A percentile compares a stretch with the other conserved stretches of the same genome.
Evolutionary conservation across 2,888 invertebrate genomes (phyloP).

Genomic region (Eueremaeus valkanovi): DNA sequence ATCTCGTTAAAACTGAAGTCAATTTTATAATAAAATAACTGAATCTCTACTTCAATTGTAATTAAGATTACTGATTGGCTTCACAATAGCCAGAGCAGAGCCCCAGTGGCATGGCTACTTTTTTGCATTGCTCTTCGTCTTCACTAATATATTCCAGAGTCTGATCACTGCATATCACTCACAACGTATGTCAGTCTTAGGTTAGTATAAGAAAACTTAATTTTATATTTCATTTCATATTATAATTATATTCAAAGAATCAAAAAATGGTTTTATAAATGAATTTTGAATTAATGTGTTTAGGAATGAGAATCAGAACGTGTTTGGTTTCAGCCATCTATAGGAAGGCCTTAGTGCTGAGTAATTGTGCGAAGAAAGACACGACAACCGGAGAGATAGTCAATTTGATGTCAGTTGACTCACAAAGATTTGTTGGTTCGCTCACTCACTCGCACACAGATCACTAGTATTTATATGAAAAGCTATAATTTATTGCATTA

Average conservation of each 20-base stretch:
- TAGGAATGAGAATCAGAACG: slow-evolving; percentile 81
- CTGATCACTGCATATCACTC: slow-evolving; percentile 83
- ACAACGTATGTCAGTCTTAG: slow-evolving; percentile 82
- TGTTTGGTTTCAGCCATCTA: slow-evolving; percentile 85
- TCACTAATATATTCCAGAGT: slow-evolving; percentile 73
- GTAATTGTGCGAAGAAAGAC: slow-evolving; percentile 53
- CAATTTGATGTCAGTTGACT: slow-evolving; percentile 57
- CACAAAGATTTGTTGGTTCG: slow-evolving; percentile 52
- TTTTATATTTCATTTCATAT: too few species aligned
- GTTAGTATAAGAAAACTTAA: too few species aligned
- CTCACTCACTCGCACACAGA: too few species aligned
- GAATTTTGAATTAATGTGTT: slow-evolving; percentile 83
- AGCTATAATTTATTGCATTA: too few species aligned
- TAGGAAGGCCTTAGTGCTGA: slow-evolving; percentile 60
- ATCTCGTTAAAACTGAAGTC: neutral
- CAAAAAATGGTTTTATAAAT: too few species aligned
- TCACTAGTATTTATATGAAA: too few species aligned
- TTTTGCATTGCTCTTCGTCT: slow-evolving; percentile 70
- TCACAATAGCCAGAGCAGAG: slow-evolving; percentile 58
- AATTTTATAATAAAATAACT: too few species aligned
- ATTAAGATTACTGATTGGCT: slow-evolving; percentile 47
- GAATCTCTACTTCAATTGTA: too few species aligned
- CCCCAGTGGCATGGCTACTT: slow-evolving; percentile 80
- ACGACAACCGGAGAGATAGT: slow-evolving; percentile 58
- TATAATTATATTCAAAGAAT: too few species aligned